These are phyloP conservation scores for Paratilapia polleni DNA, from an alignment of 2,113 vertebrate genomes.

Conservation along the genomic window DNA sequence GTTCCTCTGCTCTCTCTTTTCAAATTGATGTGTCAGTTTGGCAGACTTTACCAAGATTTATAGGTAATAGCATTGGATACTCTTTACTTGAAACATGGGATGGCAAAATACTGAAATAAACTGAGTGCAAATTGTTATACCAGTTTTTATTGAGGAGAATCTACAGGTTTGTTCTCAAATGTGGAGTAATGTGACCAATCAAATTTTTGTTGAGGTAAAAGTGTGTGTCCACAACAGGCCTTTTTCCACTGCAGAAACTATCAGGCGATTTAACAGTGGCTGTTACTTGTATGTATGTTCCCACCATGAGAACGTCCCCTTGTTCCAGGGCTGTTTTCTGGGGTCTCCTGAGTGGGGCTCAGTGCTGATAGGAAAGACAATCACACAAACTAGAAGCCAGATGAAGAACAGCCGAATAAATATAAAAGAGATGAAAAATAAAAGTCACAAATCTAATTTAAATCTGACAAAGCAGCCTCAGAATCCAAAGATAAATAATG, in stretches of 20 bases:
- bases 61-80: background rate
- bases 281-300: background rate
- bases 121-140: background rate
- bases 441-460: too few species aligned
- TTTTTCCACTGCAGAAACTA: background rate
- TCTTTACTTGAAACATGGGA: background rate
- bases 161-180: background rate
- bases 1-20: background rate
- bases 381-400: background rate
- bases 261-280: background rate
- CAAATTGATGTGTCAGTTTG: background rate
- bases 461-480: background rate
- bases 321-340: background rate
- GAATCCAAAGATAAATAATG: accelerated
- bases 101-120: background rate
- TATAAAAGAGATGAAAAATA: too few species aligned
- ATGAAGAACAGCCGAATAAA: too few species aligned
- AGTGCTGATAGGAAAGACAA: background rate
- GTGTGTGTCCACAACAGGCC: background rate
- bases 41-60: background rate
- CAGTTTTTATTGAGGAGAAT: background rate
- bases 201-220: background rate
- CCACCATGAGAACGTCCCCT: background rate
- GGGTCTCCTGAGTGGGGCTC: background rate
- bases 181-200: background rate